phyloP scores from a whole-genome alignment of 2,888 invertebrate species.

The Ectemnius lituratus region DNA sequence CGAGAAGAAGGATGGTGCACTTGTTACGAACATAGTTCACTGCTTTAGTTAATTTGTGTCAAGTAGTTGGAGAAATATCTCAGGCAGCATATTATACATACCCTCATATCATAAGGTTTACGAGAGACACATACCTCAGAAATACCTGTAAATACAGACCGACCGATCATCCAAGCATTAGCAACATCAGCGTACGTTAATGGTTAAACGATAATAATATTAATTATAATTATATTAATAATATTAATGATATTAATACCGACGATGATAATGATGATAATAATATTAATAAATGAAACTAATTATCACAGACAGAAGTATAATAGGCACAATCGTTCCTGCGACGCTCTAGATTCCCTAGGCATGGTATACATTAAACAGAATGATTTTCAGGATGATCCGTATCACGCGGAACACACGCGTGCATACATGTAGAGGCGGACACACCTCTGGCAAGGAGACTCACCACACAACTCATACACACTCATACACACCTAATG shows the following conservation, averaged over 20 bases:
- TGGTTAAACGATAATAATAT: slow-evolving; percentile 54
- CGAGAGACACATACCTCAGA: slow-evolving; percentile 65
- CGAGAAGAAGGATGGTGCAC: slow-evolving; percentile 46
- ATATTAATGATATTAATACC: slow-evolving; percentile 32
- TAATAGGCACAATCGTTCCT: slow-evolving; percentile 62
- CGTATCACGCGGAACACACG: slow-evolving; percentile 31
- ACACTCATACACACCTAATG: not conserved
- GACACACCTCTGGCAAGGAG: no score
- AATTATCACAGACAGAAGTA: slow-evolving; percentile 47
- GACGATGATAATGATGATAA: slow-evolving; percentile 28
- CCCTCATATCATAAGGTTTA: slow-evolving; percentile 61
- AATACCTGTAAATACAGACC: slow-evolving; percentile 54
- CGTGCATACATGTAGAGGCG: not conserved
- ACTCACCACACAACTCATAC: no score
- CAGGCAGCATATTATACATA: slow-evolving; percentile 47
- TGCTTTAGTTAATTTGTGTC: slow-evolving; percentile 59
- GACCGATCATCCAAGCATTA: slow-evolving; percentile 45
- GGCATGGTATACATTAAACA: slow-evolving; percentile 38
- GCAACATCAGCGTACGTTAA: slow-evolving; percentile 37
- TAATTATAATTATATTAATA: slow-evolving; percentile 41
- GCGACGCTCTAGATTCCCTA: slow-evolving; percentile 57
- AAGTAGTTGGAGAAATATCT: slow-evolving; percentile 52
- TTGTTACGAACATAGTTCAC: slow-evolving; percentile 66
- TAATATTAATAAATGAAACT: slow-evolving; percentile 26
- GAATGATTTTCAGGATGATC: slow-evolving; percentile 51